These are phyloP conservation scores for Pontoporia blainvillei DNA, from an alignment of 2,113 vertebrate genomes.

Conservation along the genomic window DNA sequence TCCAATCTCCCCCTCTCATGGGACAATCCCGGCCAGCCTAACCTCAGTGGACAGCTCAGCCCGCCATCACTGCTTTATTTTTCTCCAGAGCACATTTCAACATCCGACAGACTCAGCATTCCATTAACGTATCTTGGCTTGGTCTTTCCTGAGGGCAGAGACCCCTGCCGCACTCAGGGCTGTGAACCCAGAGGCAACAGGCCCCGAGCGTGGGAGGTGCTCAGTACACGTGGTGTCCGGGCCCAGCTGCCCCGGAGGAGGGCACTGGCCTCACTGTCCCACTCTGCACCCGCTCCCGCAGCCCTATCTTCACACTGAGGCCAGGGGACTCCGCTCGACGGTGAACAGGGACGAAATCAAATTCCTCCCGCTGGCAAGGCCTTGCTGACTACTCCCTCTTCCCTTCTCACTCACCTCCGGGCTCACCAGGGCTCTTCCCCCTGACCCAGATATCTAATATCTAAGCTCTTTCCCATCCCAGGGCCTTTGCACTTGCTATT, in stretches of 20 bases:
- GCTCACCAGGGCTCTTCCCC: accelerated
- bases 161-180: neutral
- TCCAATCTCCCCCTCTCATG: accelerated
- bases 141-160: neutral
- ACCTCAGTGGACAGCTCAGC: neutral
- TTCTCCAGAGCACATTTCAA: neutral
- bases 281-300: neutral
- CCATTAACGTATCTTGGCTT: too few species aligned
- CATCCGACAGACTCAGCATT: accelerated
- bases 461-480: neutral
- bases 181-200: neutral
- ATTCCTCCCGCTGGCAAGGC: neutral
- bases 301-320: neutral
- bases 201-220: neutral
- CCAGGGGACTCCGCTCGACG: neutral
- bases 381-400: too few species aligned
- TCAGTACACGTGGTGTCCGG: neutral
- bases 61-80: accelerated
- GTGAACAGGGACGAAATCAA: neutral
- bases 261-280: neutral
- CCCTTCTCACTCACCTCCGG: neutral
- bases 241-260: neutral
- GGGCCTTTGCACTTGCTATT: neutral
- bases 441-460: accelerated
- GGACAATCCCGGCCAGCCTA: too few species aligned